These are phyloP conservation scores for Seladonia tumulorum DNA, from an alignment of 2,888 invertebrate genomes.

Conservation along the genomic window DNA sequence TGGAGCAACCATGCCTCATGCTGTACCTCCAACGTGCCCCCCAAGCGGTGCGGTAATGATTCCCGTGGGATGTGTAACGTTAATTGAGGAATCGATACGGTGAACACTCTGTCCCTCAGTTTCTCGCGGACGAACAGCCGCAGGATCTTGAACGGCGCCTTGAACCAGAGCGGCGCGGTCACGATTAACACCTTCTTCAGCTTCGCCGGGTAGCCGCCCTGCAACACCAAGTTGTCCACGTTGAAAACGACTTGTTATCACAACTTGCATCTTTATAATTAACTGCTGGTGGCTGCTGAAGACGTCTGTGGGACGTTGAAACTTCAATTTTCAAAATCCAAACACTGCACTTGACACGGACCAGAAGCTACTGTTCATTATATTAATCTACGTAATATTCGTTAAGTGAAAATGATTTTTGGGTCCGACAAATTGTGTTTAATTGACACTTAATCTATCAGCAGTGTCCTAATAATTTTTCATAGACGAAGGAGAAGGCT, in stretches of 20 bases:
- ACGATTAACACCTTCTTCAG: conserved; percentile 98
- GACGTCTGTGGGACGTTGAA: not conserved
- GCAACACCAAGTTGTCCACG: conserved; percentile 76
- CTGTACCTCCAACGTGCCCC: conserved; percentile 94
- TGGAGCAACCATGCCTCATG: conserved; percentile 95
- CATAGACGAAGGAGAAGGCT: not conserved
- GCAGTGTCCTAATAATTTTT: not conserved
- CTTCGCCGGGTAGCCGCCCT: conserved; percentile 99
- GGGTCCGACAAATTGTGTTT: too few relatives aligned
- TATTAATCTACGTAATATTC: too few relatives aligned
- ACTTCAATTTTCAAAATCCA: not conserved
- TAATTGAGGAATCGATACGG: conserved; percentile 96
- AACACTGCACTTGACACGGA: not conserved
- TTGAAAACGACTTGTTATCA: not conserved
- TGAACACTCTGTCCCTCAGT: conserved; percentile 97
- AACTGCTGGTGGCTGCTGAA: not conserved
- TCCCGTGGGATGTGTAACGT: conserved; percentile 95
- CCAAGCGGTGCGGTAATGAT: conserved; percentile 94
- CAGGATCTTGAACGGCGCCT: conserved; percentile 98
- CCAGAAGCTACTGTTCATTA: not conserved
- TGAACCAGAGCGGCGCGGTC: conserved; percentile 99
- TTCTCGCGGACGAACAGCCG: conserved; percentile 98
- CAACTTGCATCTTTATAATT: not conserved
- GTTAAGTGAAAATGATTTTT: too few relatives aligned
- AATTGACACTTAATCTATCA: too few relatives aligned